Base-by-base conservation (phyloP, 2,888 invertebrate genomes). In the Pocota personata region DNA sequence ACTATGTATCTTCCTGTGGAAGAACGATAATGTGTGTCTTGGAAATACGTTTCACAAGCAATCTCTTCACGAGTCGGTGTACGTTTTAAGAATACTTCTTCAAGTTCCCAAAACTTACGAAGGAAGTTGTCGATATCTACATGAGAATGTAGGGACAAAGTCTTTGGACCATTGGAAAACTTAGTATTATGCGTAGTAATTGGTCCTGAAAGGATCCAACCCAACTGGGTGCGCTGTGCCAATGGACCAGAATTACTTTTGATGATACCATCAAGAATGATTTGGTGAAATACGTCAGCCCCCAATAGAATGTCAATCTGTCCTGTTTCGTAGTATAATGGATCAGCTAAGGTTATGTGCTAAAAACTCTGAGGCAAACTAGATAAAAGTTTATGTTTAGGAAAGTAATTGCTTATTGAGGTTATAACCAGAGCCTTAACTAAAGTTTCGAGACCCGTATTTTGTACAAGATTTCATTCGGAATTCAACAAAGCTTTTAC, bases 21-120 rank as follows among this genome's bases (percentile, higher is more conserved):
- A 62, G 52, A 62, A 75, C 64, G 64, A 40, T 14, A 62, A 62
- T 19, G 16, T 3, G 62, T 73, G 24, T 62, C 27, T 35, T 35
- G 48, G 7, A 72, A 72, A 2, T 48, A 60, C 2, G 6, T 43
- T 19, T 58, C 32, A 27, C 67, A 67, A 16, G 67, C 37, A 6
- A 0, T 5, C 43, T 69, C 71, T 58, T 71, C 58, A 10, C 16
- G 21, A 12, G 35, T 48, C 19, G 35, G n/a, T 4, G n/a, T 0
- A 14, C n/a, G 27, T 46, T 57, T 12, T 46, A 10, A 3, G 0
- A 32, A 57, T 2, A 72, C 71, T 48, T 60, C 43, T 7, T 58
- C 58, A 8, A 48, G 27, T 40, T 62, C 60, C 52, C 60, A 62
- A 14, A 72, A 60, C 16, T 48, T 60, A 19, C 37, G 60, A 40